Percentiles rank a stretch among this genome's conserved stretches.
These are phyloP conservation scores for Atrina japonica DNA, from an alignment of 2,888 invertebrate species.

Conservation along the genomic window DNA sequence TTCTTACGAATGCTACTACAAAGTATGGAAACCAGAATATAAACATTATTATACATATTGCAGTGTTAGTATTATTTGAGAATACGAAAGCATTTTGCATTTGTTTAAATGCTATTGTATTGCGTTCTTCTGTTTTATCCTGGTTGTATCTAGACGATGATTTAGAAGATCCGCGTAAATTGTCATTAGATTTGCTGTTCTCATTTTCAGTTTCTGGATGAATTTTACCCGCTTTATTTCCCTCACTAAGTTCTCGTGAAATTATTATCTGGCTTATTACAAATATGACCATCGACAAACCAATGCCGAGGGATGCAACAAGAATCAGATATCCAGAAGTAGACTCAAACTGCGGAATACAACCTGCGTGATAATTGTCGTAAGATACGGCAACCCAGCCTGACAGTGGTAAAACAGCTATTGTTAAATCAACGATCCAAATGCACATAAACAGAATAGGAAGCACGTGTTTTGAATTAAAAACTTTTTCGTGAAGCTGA, in stretches of 20 bases:
- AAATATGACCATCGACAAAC: slow-evolving; percentile 13
- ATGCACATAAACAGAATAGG: neutral
- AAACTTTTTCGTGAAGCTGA: neutral
- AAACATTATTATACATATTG: slow-evolving; percentile 12
- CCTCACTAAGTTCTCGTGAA: neutral
- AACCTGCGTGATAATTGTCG: slow-evolving; percentile 14
- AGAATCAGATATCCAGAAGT: slow-evolving; percentile 13
- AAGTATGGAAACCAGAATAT: slow-evolving; percentile 21
- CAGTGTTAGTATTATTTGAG: slow-evolving; percentile 4
- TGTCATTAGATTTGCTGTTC: too few species aligned
- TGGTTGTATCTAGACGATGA: too few species aligned
- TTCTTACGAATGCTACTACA: neutral
- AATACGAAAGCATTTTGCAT: neutral
- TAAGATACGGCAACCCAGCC: slow-evolving; percentile 12
- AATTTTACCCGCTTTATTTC: neutral
- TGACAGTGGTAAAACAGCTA: slow-evolving; percentile 15
- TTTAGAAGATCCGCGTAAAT: too few species aligned
- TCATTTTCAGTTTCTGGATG: neutral
- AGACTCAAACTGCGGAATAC: slow-evolving; percentile 7
- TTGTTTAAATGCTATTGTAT: neutral
- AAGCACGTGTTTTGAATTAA: slow-evolving; percentile 2
- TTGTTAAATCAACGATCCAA: slow-evolving; percentile 14
- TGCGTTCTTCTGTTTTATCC: too few species aligned
- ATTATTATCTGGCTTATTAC: slow-evolving; percentile 6
- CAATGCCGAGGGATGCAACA: slow-evolving; percentile 4